Evolutionary conservation across 2,888 invertebrate species (phyloP).

Genomic region (Microctonus brassicae): DNA sequence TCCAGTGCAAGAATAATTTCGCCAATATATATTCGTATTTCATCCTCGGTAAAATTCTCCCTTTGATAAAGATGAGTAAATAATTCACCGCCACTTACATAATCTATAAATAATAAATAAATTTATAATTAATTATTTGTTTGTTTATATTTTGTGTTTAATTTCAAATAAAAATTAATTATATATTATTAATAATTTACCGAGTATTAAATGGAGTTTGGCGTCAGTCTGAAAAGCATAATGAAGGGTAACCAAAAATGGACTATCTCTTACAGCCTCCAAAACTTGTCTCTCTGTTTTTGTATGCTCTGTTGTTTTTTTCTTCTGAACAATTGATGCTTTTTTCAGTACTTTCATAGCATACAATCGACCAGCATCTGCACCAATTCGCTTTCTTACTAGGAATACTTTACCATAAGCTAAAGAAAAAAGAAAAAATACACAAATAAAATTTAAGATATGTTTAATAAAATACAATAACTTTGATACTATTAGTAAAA

Average conservation of each 20-base stretch:
- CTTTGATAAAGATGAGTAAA: slow-evolving; percentile 97
- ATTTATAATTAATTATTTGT: not conserved
- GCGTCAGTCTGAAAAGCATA: slow-evolving; percentile 99
- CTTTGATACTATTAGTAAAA: not conserved
- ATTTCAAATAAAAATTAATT: not conserved
- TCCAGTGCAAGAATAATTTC: slow-evolving; percentile 96
- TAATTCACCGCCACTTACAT: slow-evolving; percentile 96
- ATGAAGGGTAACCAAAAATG: slow-evolving; percentile 96
- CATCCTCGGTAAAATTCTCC: slow-evolving; percentile 90
- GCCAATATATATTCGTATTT: slow-evolving; percentile 94
- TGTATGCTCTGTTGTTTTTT: slow-evolving; percentile 97
- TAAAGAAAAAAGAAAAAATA: slow-evolving; percentile 74
- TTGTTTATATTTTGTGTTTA: not conserved
- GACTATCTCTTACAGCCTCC: slow-evolving; percentile 93
- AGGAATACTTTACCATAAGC: slow-evolving; percentile 97
- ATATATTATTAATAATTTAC: slow-evolving; percentile 73
- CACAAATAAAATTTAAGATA: slow-evolving; percentile 26
- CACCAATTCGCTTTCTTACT: slow-evolving; percentile 90
- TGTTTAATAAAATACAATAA: not conserved
- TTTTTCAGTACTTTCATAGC: slow-evolving; percentile 99
- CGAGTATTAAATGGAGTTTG: slow-evolving; percentile 95
- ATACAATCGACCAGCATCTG: slow-evolving; percentile 90
- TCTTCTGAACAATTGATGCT: slow-evolving; percentile 92
- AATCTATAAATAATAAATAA: slow-evolving; percentile 79
- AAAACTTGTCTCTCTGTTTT: slow-evolving; percentile 96